These are phyloP conservation scores for Crocallis elinguaria DNA, from an alignment of 2,888 invertebrate genomes.

Conservation along the genomic window DNA sequence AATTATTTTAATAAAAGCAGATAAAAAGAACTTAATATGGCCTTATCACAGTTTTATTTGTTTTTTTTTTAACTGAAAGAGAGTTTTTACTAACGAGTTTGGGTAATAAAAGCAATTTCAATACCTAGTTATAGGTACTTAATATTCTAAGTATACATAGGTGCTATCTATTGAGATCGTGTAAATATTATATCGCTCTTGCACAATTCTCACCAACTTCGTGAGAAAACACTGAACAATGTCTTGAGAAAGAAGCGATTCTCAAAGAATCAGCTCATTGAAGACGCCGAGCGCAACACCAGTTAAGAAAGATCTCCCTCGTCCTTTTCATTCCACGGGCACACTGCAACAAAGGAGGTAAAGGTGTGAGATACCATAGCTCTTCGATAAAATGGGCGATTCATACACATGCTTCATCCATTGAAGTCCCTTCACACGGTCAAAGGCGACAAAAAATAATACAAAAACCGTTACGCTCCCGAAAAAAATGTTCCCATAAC, in stretches of 20 bases:
- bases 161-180: too few relatives aligned
- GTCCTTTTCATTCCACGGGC: conserved; percentile 39
- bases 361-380: conserved; percentile 36
- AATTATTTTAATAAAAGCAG: too few relatives aligned
- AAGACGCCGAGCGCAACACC: conserved; percentile 60
- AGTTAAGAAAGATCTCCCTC: conserved; percentile 51
- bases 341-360: not conserved
- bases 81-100: too few relatives aligned
- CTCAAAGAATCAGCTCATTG: conserved; percentile 77
- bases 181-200: conserved; percentile 38
- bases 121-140: too few relatives aligned
- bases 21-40: too few relatives aligned
- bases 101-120: too few relatives aligned
- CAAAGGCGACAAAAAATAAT: conserved; percentile 81
- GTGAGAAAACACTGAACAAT: conserved; percentile 75
- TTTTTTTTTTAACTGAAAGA: too few relatives aligned
- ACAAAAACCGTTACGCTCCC: conserved; percentile 83
- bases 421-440: conserved; percentile 82
- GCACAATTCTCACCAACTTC: conserved; percentile 55
- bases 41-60: too few relatives aligned
- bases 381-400: conserved; percentile 56
- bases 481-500: conserved; percentile 79
- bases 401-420: conserved; percentile 75
- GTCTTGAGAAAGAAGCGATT: conserved; percentile 60
- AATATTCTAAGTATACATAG: too few relatives aligned